Conservation (phyloP, 2,113 vertebrate species). For the Myrmecobius fasciatus region DNA sequence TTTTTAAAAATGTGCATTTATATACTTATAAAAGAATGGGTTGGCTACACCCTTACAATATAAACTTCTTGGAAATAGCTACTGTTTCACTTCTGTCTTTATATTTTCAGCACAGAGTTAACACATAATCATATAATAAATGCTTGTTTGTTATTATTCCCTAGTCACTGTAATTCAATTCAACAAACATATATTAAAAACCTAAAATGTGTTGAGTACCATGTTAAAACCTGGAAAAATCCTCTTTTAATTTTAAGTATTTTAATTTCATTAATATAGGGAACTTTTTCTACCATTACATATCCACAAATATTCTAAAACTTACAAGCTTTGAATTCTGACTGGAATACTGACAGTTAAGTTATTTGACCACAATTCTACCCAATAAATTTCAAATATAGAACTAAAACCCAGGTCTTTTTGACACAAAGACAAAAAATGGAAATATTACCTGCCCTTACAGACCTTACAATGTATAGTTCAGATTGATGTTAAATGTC, state of each 20-base stretch:
- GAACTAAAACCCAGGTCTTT: neutral
- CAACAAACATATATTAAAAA: neutral
- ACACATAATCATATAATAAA: neutral
- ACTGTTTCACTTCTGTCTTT: neutral
- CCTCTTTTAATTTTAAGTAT: neutral
- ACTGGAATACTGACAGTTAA: neutral
- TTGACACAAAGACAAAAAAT: neutral
- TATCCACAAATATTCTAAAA: neutral
- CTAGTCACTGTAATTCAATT: neutral
- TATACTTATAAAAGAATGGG: neutral
- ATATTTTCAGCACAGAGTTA: neutral
- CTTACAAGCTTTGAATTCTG: neutral
- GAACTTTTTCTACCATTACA: neutral
- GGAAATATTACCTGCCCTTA: neutral
- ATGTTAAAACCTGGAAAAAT: neutral
- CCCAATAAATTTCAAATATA: neutral
- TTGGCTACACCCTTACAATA: too few species aligned
- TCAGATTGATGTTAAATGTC: neutral
- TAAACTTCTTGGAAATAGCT: neutral
- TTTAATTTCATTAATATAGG: neutral
- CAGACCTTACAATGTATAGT: neutral
- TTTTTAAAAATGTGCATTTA: neutral
- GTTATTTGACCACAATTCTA: neutral
- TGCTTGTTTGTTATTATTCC: neutral
- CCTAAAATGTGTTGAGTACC: neutral